phyloP scores from a whole-genome alignment of 1,140 invertebrate species.

The Drosophila sp. region DNA sequence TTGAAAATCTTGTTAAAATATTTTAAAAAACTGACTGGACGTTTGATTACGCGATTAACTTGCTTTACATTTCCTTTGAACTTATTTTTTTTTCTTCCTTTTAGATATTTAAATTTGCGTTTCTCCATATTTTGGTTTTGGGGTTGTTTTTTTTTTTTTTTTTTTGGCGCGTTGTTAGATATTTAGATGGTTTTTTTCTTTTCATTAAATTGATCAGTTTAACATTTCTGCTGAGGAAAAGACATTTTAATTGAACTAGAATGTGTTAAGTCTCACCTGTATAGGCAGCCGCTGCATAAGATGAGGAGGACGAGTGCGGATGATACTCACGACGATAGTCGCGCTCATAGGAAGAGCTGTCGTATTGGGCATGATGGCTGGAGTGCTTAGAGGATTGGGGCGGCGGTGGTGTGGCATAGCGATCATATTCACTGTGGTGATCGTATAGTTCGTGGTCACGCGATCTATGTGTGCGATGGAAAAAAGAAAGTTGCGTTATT shows the following conservation, averaged over 20 bases:
- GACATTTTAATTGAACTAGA: conserved; percentile 47
- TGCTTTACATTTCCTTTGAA: conserved; percentile 37
- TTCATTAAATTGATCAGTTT: conserved; percentile 43
- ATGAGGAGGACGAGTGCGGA: conserved; percentile 77
- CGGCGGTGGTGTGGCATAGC: conserved; percentile 73
- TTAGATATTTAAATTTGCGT: not conserved
- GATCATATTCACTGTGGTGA: conserved; percentile 76
- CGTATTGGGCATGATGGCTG: conserved; percentile 77
- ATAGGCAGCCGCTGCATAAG: conserved; percentile 75
- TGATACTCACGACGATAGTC: conserved; percentile 81
- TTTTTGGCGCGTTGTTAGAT: conserved; percentile 46
- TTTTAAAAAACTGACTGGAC: conserved; percentile 41
- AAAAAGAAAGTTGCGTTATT: not conserved
- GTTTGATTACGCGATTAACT: conserved; percentile 59
- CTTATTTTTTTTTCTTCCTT: conserved; percentile 22
- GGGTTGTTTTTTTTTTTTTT: conserved; percentile 34
- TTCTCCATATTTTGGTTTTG: conserved; percentile 24
- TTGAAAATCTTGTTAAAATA: conserved; percentile 78
- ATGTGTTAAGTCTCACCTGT: conserved; percentile 64
- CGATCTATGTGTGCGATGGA: conserved; percentile 45
- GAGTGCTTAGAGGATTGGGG: conserved; percentile 77
- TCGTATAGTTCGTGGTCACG: conserved; percentile 78
- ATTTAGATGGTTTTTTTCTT: conserved; percentile 17
- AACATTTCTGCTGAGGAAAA: conserved; percentile 65
- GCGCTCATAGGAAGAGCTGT: conserved; percentile 76